Evolutionary conservation across 2,113 vertebrate species (phyloP), one percentile per base, ranked within the genome.

Genomic region (Mirza zaza): DNA sequence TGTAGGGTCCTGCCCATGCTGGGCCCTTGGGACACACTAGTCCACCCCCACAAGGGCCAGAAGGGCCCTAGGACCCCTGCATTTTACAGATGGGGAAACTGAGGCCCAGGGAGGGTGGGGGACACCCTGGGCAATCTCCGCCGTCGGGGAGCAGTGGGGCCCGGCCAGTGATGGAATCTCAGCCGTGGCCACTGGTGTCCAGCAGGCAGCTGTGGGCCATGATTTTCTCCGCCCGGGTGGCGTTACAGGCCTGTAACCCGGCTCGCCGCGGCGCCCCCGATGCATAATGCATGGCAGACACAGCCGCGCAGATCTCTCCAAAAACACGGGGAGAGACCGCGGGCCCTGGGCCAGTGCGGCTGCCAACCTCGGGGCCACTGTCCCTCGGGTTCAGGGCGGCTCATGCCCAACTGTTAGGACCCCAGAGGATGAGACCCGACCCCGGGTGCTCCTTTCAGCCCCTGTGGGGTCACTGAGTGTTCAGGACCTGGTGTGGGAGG

Each of bases 151-250:
- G 0, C 8, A 45, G 55, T 2, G 20, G 63, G 10, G 81, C 73
- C 10, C 1, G 0, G 86, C 79, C 77, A 39, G 80, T 55, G 70
- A 90, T 45, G 0, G 71, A 97, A 97, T 97, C 97, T 97, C 96
- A 83, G 96, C 91, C 0, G 0, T 9, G n/a, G 88, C 25, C 63
- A 20, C 50, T 6, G 36, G 61, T 61, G 90, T 42, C 57, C 81
- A 2, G 91, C 71, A 0, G 45, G 32, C 50, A 5, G 34, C 39
- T 59, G 48, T 4, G 52, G 94, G 95, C 76, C 94, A 91, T 92
- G 97, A 98, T 96, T 97, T 95, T 84, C 95, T 93, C 7, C 0
- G 85, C 71, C 91, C 27, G 29, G 95, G 81, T 95, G 96, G 92
- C 88, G 1, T 96, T 94, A 94, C 97, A 88, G 71, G 63, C 73